Evolutionary conservation across 2,113 vertebrate species (phyloP).

Genomic region (Cyanoderma ruficeps): DNA sequence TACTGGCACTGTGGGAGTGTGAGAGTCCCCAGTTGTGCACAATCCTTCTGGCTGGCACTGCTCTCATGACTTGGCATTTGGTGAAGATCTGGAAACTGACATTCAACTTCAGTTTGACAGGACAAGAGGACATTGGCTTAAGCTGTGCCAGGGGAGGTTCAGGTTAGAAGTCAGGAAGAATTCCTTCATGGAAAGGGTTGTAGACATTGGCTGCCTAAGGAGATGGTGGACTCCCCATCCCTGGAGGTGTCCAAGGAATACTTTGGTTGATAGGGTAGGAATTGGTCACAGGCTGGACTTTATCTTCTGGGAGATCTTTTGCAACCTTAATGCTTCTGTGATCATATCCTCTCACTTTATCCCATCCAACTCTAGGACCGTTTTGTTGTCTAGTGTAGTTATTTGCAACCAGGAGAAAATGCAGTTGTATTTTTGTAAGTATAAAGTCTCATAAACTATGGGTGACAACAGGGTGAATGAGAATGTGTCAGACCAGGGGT

Average conservation of each 20-base stretch:
- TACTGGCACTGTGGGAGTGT: neutral
- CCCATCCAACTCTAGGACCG: neutral
- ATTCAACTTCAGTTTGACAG: neutral
- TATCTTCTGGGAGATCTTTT: neutral
- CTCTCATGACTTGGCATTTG: neutral
- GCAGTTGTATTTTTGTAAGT: neutral
- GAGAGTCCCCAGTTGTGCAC: neutral
- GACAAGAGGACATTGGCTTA: neutral
- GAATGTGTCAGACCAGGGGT: rapidly evolving
- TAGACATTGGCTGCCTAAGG: neutral
- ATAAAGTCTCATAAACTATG: neutral
- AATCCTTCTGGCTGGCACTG: neutral
- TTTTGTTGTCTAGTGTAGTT: neutral
- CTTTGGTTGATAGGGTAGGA: no score
- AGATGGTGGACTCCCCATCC: neutral
- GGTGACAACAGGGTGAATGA: neutral
- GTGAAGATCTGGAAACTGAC: neutral
- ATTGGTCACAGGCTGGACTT: neutral
- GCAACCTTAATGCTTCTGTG: neutral
- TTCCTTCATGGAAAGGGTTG: neutral
- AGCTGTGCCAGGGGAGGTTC: neutral
- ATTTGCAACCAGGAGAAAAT: neutral
- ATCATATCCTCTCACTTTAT: neutral
- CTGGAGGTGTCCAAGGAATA: neutral
- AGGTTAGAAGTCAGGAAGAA: neutral